A percentile compares a stretch with the other conserved stretches of the same genome.
Conservation (phyloP, 2,888 invertebrate species). For the Chrysolina oricalcia region DNA sequence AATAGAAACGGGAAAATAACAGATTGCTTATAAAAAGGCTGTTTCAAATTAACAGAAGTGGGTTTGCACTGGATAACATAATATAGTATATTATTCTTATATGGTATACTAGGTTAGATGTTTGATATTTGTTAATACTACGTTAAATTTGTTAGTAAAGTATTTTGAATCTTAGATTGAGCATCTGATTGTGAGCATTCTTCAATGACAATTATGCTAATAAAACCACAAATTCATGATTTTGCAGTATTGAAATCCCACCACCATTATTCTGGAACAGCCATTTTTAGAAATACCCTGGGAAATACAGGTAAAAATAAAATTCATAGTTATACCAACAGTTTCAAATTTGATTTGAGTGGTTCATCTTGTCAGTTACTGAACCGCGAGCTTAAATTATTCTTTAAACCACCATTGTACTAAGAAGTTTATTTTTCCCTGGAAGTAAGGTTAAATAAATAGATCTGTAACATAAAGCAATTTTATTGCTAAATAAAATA, state of each 20-base stretch:
- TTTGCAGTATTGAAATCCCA: conserved; percentile 46
- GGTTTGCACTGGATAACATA: conserved; percentile 46
- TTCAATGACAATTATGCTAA: conserved; percentile 29
- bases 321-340: conserved; percentile 17
- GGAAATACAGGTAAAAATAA: conserved; percentile 40
- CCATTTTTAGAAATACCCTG: conserved; percentile 69
- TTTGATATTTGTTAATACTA: no score
- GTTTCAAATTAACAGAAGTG: conserved; percentile 65
- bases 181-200: background rate
- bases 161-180: background rate
- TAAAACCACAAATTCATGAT: background rate
- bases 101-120: background rate
- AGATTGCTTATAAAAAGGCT: conserved; percentile 57
- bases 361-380: background rate
- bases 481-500: conserved; percentile 70
- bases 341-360: background rate
- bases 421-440: conserved; percentile 41
- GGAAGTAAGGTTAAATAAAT: conserved; percentile 58
- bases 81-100: conserved; percentile 1
- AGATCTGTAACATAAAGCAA: conserved; percentile 68
- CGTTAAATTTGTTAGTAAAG: background rate
- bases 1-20: background rate
- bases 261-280: conserved; percentile 71
- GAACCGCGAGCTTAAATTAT: background rate
- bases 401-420: background rate